Evolutionary conservation across 2,888 invertebrate genomes (phyloP).

Genomic region (Cheiracanthium punctorium): DNA sequence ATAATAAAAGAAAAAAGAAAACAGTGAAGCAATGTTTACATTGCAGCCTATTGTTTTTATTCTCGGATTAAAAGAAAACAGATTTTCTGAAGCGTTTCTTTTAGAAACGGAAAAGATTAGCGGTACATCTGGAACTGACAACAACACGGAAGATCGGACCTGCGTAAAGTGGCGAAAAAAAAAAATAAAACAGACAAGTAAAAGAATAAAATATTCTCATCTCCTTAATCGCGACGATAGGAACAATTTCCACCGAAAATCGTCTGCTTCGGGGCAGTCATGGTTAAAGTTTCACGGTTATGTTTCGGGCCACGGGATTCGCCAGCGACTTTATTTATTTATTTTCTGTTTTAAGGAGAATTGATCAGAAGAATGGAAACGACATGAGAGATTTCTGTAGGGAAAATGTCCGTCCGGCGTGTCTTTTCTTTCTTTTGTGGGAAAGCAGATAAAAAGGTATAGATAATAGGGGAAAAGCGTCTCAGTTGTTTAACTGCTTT

Average conservation of each 20-base stretch:
- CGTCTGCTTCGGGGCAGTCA: background rate
- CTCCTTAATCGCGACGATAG: background rate
- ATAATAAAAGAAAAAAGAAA: too few species aligned
- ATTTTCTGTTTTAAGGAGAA: background rate
- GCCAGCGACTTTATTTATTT: background rate
- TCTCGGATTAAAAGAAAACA: background rate
- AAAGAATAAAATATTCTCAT: too few species aligned
- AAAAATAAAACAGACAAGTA: background rate
- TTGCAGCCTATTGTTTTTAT: background rate
- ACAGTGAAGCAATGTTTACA: too few species aligned
- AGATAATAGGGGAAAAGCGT: background rate
- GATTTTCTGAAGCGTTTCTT: slow-evolving; percentile 6
- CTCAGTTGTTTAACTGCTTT: background rate
- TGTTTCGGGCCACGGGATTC: slow-evolving; percentile 48
- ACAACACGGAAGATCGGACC: slow-evolving; percentile 26
- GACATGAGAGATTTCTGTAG: background rate
- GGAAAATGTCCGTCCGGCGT: background rate
- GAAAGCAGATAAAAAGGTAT: background rate
- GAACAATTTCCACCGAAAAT: background rate
- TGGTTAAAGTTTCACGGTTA: background rate
- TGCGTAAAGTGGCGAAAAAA: background rate
- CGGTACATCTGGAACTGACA: slow-evolving; percentile 15
- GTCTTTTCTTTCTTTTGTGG: background rate
- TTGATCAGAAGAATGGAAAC: background rate
- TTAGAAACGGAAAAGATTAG: slow-evolving; percentile 25